Conservation (phyloP, 2,888 invertebrate genomes). For the Spisula solida region DNA sequence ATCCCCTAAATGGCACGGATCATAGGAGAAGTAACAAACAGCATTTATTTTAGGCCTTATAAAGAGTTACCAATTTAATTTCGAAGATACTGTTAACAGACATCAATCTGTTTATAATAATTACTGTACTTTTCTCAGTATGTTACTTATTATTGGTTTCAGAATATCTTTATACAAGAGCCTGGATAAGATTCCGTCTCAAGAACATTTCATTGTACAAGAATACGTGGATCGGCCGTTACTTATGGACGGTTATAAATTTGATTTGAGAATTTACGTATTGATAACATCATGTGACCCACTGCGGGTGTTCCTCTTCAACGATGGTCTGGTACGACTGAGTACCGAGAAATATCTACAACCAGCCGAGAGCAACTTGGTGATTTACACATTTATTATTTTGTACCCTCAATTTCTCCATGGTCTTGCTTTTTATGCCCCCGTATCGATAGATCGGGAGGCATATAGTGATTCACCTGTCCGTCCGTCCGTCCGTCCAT, state of each 20-base stretch:
- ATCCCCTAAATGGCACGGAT: no score
- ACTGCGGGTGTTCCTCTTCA: conserved; percentile 86
- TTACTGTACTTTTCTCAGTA: no score
- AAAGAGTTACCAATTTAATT: no score
- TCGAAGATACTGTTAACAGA: no score
- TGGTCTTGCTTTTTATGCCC: no score
- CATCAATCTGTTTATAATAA: no score
- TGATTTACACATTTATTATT: conserved; percentile 72
- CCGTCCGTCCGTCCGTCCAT: no score
- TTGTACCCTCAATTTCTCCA: no score
- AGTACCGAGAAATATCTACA: conserved; percentile 87
- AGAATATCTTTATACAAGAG: conserved; percentile 85
- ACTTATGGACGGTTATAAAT: conserved; percentile 87
- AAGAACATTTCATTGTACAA: conserved; percentile 86
- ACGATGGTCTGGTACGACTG: conserved; percentile 87
- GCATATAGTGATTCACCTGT: no score
- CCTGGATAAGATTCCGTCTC: conserved; percentile 85
- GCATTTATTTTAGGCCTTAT: no score
- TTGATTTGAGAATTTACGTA: conserved; percentile 87
- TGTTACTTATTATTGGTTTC: conserved; percentile 56
- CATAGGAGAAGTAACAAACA: no score
- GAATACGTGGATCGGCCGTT: conserved; percentile 87
- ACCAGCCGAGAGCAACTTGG: conserved; percentile 86
- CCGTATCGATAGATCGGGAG: no score
- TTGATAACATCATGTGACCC: conserved; percentile 88